Evolutionary conservation across 2,888 invertebrate genomes (phyloP).

Genomic region (Clepsis dumicolana): DNA sequence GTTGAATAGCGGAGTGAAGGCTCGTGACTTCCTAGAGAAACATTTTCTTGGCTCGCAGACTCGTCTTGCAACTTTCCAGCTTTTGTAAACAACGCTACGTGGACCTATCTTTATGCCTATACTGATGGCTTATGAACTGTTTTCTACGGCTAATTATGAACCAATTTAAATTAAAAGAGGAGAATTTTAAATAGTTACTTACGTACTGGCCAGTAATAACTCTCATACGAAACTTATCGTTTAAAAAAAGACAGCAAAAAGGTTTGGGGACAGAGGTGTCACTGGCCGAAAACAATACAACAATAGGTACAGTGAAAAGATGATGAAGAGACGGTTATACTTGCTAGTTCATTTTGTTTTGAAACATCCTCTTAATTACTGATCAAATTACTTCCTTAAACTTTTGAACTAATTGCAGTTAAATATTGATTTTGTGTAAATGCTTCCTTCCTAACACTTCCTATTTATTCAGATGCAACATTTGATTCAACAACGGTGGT

Average conservation of each 20-base stretch:
- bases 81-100: slow-evolving; percentile 57
- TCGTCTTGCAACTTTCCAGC: slow-evolving; percentile 78
- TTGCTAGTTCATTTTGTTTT: slow-evolving; percentile 1
- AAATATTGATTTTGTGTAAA: slow-evolving; percentile 3
- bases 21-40: slow-evolving; percentile 77
- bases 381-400: background rate
- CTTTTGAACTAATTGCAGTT: background rate
- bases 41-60: slow-evolving; percentile 67
- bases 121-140: background rate
- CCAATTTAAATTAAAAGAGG: background rate
- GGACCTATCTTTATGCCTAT: slow-evolving; percentile 10
- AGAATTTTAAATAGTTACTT: background rate
- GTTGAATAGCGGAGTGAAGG: slow-evolving; percentile 56
- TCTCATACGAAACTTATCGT: background rate
- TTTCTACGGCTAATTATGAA: background rate
- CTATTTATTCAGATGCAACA: background rate
- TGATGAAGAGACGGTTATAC: background rate
- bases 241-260: background rate
- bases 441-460: background rate
- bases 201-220: background rate
- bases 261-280: slow-evolving; percentile 8
- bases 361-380: slow-evolving; percentile 10
- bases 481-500: background rate
- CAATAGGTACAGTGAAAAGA: slow-evolving; percentile 10
- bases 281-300: slow-evolving; percentile 24